Evolutionary conservation across 2,113 vertebrate species (phyloP).

Genomic region (Philantomba maxwellii): DNA sequence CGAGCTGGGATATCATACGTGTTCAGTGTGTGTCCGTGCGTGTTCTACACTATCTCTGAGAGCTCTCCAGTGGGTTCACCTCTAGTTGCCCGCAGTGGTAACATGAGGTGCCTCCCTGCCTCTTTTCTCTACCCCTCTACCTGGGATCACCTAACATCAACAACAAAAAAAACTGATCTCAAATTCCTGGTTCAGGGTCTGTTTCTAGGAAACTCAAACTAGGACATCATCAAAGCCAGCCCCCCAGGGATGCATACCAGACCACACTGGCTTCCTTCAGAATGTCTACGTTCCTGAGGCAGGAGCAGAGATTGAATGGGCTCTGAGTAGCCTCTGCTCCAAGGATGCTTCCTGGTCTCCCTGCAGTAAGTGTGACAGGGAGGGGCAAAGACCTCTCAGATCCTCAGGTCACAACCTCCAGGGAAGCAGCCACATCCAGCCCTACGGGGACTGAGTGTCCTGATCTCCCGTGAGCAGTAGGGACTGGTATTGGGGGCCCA

Average conservation of each 20-base stretch:
- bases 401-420: background rate
- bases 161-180: background rate
- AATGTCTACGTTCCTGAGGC: background rate
- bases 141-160: background rate
- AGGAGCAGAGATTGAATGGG: background rate
- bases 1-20: background rate
- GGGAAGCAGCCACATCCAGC: background rate
- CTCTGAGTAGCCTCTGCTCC: background rate
- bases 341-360: background rate
- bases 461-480: rapidly evolving
- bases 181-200: background rate
- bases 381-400: background rate
- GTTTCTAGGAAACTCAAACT: slow-evolving; percentile 41
- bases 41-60: background rate
- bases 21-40: rapidly evolving
- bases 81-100: background rate
- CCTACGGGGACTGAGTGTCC: no score
- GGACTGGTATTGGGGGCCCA: no score
- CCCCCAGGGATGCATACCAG: background rate
- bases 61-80: background rate
- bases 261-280: background rate
- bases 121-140: background rate
- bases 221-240: background rate
- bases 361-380: no score
- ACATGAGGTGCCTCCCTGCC: background rate